phyloP scores from a whole-genome alignment of 1,140 invertebrate species.

The Leptinotarsa defecta region DNA sequence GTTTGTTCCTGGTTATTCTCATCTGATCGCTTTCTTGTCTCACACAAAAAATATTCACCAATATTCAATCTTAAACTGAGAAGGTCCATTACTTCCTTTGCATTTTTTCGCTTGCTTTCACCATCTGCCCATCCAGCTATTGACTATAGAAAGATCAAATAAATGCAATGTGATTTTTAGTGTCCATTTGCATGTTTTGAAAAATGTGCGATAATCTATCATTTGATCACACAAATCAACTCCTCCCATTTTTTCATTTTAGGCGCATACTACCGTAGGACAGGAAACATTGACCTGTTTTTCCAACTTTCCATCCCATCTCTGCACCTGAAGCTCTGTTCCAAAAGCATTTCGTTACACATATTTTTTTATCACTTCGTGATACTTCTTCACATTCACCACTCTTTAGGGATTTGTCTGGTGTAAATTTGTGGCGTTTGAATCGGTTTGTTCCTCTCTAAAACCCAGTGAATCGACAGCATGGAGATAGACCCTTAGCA shows the following conservation, averaged over 20 bases:
- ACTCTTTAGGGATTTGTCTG: conserved; percentile 11
- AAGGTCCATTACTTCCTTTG: not conserved
- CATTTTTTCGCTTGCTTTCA: not conserved
- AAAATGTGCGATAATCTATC: conserved; percentile 22
- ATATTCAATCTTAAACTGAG: not conserved
- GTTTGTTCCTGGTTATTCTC: too few species aligned
- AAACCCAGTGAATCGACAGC: not conserved
- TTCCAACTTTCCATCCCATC: not conserved
- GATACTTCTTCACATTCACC: conserved; percentile 11
- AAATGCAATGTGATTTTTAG: conserved; percentile 12
- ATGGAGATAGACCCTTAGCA: not conserved
- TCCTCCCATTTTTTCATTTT: conserved; percentile 13
- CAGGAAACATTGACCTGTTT: not conserved
- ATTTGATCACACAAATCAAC: conserved; percentile 20
- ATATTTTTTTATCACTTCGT: conserved; percentile 19
- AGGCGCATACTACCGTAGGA: not conserved
- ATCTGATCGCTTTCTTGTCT: not conserved
- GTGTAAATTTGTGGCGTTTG: not conserved
- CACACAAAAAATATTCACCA: not conserved
- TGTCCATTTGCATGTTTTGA: conserved; percentile 11
- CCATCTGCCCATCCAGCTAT: conserved; percentile 15
- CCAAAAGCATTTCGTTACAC: conserved; percentile 6
- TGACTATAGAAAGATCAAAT: conserved; percentile 16
- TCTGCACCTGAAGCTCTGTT: not conserved
- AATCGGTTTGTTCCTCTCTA: not conserved